Evolutionary conservation across 2,888 invertebrate species (phyloP).

Genomic region (Agonopterix heracliana): DNA sequence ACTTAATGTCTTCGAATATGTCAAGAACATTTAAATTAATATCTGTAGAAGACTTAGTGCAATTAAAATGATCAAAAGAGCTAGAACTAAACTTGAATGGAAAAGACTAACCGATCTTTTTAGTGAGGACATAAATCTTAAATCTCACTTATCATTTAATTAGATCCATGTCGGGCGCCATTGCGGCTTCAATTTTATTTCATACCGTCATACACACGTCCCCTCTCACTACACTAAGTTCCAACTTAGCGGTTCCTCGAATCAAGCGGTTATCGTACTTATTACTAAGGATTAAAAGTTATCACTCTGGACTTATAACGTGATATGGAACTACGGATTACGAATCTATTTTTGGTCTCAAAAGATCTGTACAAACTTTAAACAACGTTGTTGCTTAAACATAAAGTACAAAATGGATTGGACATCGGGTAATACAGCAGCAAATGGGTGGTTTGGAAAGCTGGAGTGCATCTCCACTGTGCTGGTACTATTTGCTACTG

Average conservation of each 20-base stretch:
- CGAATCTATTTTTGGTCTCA: conserved; percentile 20
- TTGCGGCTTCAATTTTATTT: conserved; percentile 73
- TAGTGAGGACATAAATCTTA: conserved; percentile 66
- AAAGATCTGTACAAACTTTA: conserved; percentile 1
- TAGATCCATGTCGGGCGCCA: conserved; percentile 68
- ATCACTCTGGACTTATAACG: no score
- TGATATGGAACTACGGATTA: no score
- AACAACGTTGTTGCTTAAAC: conserved; percentile 10
- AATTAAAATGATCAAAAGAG: neutral
- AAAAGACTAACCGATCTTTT: conserved; percentile 44
- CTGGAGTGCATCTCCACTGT: conserved; percentile 46
- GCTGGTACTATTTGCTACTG: conserved; percentile 50
- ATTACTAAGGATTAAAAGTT: no score
- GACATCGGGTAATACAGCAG: conserved; percentile 10
- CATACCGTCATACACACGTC: conserved; percentile 75
- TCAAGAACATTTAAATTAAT: no score
- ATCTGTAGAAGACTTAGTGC: no score
- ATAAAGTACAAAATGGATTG: conserved; percentile 32
- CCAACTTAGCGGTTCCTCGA: no score
- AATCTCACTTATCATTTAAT: conserved; percentile 74
- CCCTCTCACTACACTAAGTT: conserved; percentile 48
- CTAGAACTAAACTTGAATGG: conserved; percentile 28
- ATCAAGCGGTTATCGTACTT: no score
- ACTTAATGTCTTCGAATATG: no score
- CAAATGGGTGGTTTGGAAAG: conserved; percentile 28